Evolutionary conservation across 2,888 invertebrate genomes (phyloP).

Genomic region (Pheosia gnoma): DNA sequence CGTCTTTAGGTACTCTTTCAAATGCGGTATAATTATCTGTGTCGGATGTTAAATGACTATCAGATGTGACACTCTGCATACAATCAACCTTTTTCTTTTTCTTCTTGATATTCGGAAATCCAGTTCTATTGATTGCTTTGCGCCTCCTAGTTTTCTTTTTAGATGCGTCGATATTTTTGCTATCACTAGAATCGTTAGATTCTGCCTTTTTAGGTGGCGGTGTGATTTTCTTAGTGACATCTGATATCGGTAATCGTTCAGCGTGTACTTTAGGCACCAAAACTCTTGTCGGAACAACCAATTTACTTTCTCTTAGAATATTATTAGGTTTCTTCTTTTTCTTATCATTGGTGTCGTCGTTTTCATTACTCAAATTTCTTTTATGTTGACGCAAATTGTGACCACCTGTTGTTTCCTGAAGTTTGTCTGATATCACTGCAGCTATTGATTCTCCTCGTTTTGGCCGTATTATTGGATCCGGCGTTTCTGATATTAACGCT

Average conservation of each 20-base stretch:
- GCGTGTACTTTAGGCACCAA: constrained; percentile 71
- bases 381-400: constrained; percentile 77
- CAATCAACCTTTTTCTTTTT: constrained; percentile 88
- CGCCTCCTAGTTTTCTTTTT: constrained; percentile 85
- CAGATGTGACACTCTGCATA: constrained; percentile 55
- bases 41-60: constrained; percentile 69
- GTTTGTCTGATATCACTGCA: constrained; percentile 77
- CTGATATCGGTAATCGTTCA: constrained; percentile 62
- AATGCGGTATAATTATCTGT: constrained; percentile 80
- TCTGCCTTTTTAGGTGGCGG: constrained; percentile 60
- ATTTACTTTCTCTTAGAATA: constrained; percentile 76
- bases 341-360: constrained; percentile 68
- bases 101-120: constrained; percentile 92
- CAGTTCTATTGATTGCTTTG: constrained; percentile 93
- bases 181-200: constrained; percentile 51
- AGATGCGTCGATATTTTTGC: constrained; percentile 51
- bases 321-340: constrained; percentile 72
- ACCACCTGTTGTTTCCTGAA: constrained; percentile 73
- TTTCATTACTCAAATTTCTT: constrained; percentile 68
- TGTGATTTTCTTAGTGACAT: constrained; percentile 56
- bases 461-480: constrained; percentile 69
- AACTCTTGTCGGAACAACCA: constrained; percentile 71
- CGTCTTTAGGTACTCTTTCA: constrained; percentile 88
- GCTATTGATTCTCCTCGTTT: constrained; percentile 79
- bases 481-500: constrained; percentile 69